These are phyloP conservation scores for Halichondria panicea DNA, from an alignment of 37 sponge, comb jelly and placozoan genomes.

Conservation along the genomic window DNA sequence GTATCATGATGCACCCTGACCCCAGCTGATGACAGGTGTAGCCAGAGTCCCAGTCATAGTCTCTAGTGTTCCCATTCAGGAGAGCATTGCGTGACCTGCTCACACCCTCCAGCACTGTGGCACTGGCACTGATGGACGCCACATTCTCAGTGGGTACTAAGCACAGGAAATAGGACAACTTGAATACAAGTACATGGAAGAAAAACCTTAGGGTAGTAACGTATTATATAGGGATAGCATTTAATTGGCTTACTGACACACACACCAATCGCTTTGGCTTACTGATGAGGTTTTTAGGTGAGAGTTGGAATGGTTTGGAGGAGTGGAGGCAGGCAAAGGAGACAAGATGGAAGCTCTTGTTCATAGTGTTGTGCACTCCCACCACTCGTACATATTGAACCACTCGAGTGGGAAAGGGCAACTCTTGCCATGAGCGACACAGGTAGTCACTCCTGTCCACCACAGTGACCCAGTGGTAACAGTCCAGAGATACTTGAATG, in stretches of 20 bases:
- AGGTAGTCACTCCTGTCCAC: conserved; percentile 71
- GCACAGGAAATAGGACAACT: background rate
- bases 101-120: conserved; percentile 94
- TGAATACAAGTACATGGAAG: background rate
- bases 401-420: conserved; percentile 72
- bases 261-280: conserved; percentile 3
- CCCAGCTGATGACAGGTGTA: conserved; percentile 98
- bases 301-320: conserved; percentile 48
- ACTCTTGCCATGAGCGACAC: conserved; percentile 90
- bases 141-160: conserved; percentile 82
- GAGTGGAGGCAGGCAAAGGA: conserved; percentile 79
- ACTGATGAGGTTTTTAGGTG: conserved; percentile 54
- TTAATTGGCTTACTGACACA: background rate
- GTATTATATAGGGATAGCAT: background rate
- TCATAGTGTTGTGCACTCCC: conserved; percentile 83
- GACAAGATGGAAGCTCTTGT: conserved; percentile 82
- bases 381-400: conserved; percentile 77
- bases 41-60: conserved; percentile 98
- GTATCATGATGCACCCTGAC: conserved; percentile 73
- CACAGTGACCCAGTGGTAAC: conserved; percentile 69
- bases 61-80: conserved; percentile 86
- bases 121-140: conserved; percentile 80
- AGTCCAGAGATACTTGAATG: conserved; percentile 82
- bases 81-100: conserved; percentile 80
- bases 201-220: background rate